Evolutionary conservation across 2,113 vertebrate species (phyloP).

Genomic region (Pelmatolapia mariae): DNA sequence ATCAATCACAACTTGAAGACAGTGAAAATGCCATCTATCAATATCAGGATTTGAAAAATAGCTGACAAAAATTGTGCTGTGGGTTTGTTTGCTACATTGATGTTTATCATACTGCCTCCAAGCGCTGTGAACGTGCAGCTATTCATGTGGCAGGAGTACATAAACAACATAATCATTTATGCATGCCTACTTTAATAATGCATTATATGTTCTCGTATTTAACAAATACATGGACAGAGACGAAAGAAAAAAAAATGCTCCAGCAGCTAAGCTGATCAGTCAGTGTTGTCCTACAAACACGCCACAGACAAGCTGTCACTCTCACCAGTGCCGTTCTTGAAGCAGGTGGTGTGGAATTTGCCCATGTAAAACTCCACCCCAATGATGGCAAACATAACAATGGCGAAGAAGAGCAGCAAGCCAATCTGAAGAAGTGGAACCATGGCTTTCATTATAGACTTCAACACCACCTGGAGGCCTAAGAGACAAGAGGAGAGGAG

Average conservation of each 20-base stretch:
- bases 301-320: neutral
- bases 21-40: conserved; percentile 14
- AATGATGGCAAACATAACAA: conserved; percentile 98
- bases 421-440: conserved; percentile 95
- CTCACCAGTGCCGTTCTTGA: conserved; percentile 83
- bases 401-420: conserved; percentile 95
- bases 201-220: neutral
- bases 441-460: conserved; percentile 99
- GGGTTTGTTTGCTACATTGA: neutral
- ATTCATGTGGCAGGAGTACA: neutral
- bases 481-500: neutral
- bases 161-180: conserved; percentile 9
- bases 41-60: conserved; percentile 9
- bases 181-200: neutral
- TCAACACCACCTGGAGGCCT: conserved; percentile 97
- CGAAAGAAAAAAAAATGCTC: neutral
- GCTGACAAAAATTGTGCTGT: neutral
- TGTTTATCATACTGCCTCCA: neutral
- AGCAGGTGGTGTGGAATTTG: conserved; percentile 93
- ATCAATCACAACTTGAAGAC: conserved; percentile 9
- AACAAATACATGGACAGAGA: neutral
- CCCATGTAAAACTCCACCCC: conserved; percentile 99
- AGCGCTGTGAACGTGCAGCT: neutral
- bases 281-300: neutral
- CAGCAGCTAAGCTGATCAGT: neutral